Conservation (phyloP, 2,113 vertebrate genomes). For the Hemiscyllium ocellatum region DNA sequence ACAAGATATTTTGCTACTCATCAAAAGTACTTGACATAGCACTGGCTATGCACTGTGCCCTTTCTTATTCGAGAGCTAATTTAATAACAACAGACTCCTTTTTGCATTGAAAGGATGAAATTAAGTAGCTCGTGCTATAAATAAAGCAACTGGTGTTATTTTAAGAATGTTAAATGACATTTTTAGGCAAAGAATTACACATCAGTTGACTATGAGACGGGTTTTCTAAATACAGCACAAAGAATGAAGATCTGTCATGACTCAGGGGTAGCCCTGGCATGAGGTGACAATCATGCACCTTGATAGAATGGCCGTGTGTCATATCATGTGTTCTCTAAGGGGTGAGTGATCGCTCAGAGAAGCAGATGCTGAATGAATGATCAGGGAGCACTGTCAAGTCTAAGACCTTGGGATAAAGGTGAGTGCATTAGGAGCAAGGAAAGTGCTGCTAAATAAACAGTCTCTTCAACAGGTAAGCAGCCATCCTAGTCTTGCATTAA, state of each 20-base stretch:
- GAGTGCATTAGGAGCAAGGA: neutral
- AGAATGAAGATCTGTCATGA: constrained; percentile 56
- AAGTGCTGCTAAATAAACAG: neutral
- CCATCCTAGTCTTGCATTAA: neutral
- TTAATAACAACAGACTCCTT: constrained; percentile 19
- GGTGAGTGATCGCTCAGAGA: neutral
- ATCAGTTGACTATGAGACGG: constrained; percentile 51
- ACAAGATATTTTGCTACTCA: neutral
- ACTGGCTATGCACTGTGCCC: neutral
- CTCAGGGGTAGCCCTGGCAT: constrained; percentile 41
- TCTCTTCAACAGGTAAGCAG: neutral
- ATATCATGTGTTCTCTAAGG: constrained; percentile 37
- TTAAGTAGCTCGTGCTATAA: neutral
- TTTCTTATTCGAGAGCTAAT: neutral
- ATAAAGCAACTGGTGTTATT: constrained; percentile 8
- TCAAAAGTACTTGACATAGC: neutral
- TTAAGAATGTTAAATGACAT: constrained; percentile 39
- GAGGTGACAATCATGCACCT: constrained; percentile 43
- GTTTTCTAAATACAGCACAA: constrained; percentile 59
- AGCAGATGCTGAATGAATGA: neutral
- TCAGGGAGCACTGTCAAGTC: neutral
- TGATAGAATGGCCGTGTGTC: constrained; percentile 43
- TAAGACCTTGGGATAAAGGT: neutral
- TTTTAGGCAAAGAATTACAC: constrained; percentile 50
- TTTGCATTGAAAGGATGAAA: neutral